Conservation (phyloP, 1,140 invertebrate genomes). For the Oppia nitens region DNA sequence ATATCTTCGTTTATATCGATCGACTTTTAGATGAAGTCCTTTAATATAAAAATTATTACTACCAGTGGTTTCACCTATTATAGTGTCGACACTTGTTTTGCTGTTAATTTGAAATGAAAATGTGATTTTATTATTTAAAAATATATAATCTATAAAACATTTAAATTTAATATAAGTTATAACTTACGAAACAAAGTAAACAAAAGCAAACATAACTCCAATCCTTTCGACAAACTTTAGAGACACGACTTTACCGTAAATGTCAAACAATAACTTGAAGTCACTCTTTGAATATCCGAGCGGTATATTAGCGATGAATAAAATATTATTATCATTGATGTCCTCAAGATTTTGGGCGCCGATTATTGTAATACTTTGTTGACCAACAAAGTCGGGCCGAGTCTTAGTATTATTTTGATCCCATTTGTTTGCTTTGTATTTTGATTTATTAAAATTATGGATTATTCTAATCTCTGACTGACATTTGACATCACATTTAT, state of each 20-base stretch:
- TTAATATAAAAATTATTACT: background rate
- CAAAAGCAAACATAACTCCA: background rate
- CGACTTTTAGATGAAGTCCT: background rate
- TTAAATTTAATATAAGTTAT: background rate
- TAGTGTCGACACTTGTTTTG: background rate
- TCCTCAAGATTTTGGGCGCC: background rate
- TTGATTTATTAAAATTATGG: background rate
- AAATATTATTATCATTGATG: background rate
- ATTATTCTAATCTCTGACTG: background rate
- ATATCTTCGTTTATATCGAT: background rate
- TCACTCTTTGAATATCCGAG: background rate
- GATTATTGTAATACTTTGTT: background rate
- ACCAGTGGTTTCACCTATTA: background rate
- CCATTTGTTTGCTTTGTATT: background rate
- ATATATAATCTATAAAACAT: background rate
- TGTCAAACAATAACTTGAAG: background rate
- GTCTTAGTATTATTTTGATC: background rate
- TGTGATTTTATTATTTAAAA: background rate
- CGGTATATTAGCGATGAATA: background rate
- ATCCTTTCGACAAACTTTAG: background rate
- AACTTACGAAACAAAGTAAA: background rate
- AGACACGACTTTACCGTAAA: background rate
- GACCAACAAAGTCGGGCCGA: background rate
- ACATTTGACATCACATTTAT: background rate
- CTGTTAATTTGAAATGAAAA: background rate